These are phyloP conservation scores for Cantharis rustica DNA, from an alignment of 2,888 invertebrate genomes.

Conservation along the genomic window DNA sequence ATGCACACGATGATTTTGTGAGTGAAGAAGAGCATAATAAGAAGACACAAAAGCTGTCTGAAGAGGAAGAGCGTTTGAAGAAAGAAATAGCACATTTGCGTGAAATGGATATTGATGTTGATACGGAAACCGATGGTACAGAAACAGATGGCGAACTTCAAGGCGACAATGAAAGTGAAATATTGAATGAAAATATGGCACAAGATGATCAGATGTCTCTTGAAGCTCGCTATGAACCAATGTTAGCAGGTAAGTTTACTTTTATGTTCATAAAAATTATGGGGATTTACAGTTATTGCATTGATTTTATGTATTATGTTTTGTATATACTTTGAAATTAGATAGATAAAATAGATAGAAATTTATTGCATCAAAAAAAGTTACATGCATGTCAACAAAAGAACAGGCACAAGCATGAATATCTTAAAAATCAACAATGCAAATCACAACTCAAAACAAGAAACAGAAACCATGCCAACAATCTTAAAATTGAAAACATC, in stretches of 20 bases:
- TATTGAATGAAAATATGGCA: conserved; percentile 32
- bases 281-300: not conserved
- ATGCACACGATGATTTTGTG: conserved; percentile 58
- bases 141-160: conserved; percentile 72
- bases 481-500: too few relatives aligned
- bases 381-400: too few relatives aligned
- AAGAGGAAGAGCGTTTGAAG: conserved; percentile 76
- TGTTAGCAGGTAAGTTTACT: conserved; percentile 62
- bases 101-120: conserved; percentile 73
- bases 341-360: too few relatives aligned
- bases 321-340: too few relatives aligned
- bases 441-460: too few relatives aligned
- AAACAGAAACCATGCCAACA: too few relatives aligned
- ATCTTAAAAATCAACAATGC: too few relatives aligned
- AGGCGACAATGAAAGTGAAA: conserved; percentile 50
- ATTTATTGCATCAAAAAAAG: too few relatives aligned
- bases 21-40: conserved; percentile 73
- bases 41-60: conserved; percentile 67
- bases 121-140: conserved; percentile 82
- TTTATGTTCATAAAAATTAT: not conserved
- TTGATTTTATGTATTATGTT: too few relatives aligned
- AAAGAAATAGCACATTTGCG: conserved; percentile 77
- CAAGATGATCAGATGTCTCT: conserved; percentile 56
- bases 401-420: too few relatives aligned
- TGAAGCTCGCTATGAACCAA: conserved; percentile 72